Base-by-base conservation (phyloP, 2,113 vertebrate species). In the Scomber colias region DNA sequence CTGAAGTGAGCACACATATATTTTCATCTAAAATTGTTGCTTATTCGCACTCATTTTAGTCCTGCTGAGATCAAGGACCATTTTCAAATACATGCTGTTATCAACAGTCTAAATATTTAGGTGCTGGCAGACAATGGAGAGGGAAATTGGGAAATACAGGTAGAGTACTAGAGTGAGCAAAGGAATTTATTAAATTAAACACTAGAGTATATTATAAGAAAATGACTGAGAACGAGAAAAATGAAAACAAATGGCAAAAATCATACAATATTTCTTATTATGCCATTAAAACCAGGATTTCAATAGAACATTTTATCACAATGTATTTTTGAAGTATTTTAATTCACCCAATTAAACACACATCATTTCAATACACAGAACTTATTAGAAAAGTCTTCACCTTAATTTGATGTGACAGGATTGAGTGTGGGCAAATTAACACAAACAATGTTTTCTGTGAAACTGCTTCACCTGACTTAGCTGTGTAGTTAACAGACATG, bases 161-260 rank as follows among this genome's bases (percentile, higher is more conserved):
- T 11, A 3, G 17, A 54, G 13, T 19, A 0, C 35, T n/a, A 15
- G 4, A 10, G 57, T 5, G 35, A 14, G 9, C 60, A 27, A 16
- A 50, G 30, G 11, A 54, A 44, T 6, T 19, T 68, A 14, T 21
- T n/a, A 54, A 59, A 60, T 49, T 8, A 61, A 11, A 56, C 11
- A 5, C 7, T 7, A 4, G 5, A 64, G 19, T 55, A 49, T 40
- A 19, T 15, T 12, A 48, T 27, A 49, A 68, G 48, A 24, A 49
- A 40, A 11, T 69, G 56, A 31, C 35, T 17, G n/a, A 54, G 13
- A 8, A 12, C 9, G 24, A 54, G 40, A 21, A 21, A 21, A 21
- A 21, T 21, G 24, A 50, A 45, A 62, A 59, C 27, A 57, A 67
- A 68, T 57, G 59, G 71, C 75, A 40, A 19, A 27, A 56, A n/a